These are phyloP conservation scores for Tangara arthus DNA, from an alignment of 2,797 vertebrate species.

Conservation along the genomic window DNA sequence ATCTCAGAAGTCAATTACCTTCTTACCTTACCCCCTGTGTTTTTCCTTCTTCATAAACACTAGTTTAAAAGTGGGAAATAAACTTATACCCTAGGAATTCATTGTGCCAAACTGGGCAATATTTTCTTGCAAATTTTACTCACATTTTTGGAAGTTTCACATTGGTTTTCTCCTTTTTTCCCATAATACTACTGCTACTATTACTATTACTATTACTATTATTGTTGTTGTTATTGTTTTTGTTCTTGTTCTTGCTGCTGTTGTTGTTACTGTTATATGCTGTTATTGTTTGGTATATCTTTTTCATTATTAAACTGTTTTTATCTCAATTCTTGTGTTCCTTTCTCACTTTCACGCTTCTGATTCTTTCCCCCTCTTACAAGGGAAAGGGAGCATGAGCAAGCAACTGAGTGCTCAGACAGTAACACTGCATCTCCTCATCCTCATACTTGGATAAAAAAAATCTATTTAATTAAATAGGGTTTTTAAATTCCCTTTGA, in stretches of 20 bases:
- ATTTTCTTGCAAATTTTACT: not conserved
- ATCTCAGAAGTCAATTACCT: not conserved
- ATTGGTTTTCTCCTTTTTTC: not conserved
- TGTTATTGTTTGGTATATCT: not conserved
- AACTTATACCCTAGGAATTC: not conserved
- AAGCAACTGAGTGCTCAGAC: not conserved
- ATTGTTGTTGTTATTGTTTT: not conserved
- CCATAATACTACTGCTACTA: rapidly evolving
- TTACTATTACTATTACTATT: not conserved
- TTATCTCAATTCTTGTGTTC: not conserved
- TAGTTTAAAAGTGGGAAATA: not conserved
- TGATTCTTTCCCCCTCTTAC: not conserved
- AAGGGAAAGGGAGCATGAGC: rapidly evolving
- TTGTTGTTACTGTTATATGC: not conserved
- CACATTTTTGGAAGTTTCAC: not conserved
- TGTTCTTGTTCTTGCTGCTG: not conserved
- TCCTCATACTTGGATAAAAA: not conserved
- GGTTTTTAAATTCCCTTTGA: not conserved
- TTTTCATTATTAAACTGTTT: not conserved
- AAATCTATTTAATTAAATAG: not conserved
- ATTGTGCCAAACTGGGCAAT: not conserved
- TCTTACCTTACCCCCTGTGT: not conserved
- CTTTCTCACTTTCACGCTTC: not conserved
- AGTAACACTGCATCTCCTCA: not conserved
- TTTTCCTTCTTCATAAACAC: not conserved